A percentile compares a stretch with the other conserved stretches of the same genome.
phyloP scores from a whole-genome alignment of 1,140 invertebrate genomes.

The Zophobas morio region DNA sequence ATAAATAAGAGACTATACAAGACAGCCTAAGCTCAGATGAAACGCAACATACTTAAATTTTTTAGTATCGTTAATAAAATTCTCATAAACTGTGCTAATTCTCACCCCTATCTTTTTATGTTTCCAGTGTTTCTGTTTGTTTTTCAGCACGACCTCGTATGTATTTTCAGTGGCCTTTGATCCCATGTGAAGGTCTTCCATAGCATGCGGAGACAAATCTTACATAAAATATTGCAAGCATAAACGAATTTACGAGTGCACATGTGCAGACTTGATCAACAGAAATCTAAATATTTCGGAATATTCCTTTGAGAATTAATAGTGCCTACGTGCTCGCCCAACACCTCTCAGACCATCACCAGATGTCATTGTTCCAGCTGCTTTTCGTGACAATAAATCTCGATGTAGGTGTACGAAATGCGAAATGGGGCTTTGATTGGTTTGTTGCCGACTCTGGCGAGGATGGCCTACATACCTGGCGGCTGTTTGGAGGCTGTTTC shows the following conservation, averaged over 20 bases:
- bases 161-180: neutral
- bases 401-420: conserved; percentile 17
- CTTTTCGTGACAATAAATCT: conserved; percentile 32
- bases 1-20: too few species aligned
- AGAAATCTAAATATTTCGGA: conserved; percentile 10
- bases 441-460: conserved; percentile 9
- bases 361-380: conserved; percentile 25
- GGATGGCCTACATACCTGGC: conserved; percentile 28
- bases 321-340: neutral
- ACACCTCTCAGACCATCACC: neutral
- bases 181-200: neutral
- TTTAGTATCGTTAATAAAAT: too few species aligned
- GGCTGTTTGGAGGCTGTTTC: conserved; percentile 9
- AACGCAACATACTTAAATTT: too few species aligned
- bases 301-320: conserved; percentile 22
- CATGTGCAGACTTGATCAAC: neutral
- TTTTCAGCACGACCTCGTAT: neutral
- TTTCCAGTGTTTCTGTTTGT: neutral
- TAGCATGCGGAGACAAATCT: neutral
- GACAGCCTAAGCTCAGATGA: too few species aligned
- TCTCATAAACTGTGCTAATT: too few species aligned
- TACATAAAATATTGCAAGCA: conserved; percentile 1
- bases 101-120: too few species aligned
- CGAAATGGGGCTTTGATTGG: conserved; percentile 25
- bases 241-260: conserved; percentile 7